A percentile compares a stretch with the other conserved stretches of the same genome.
phyloP scores from a whole-genome alignment of 2,797 vertebrate genomes.

The Lepus oiostolus region DNA sequence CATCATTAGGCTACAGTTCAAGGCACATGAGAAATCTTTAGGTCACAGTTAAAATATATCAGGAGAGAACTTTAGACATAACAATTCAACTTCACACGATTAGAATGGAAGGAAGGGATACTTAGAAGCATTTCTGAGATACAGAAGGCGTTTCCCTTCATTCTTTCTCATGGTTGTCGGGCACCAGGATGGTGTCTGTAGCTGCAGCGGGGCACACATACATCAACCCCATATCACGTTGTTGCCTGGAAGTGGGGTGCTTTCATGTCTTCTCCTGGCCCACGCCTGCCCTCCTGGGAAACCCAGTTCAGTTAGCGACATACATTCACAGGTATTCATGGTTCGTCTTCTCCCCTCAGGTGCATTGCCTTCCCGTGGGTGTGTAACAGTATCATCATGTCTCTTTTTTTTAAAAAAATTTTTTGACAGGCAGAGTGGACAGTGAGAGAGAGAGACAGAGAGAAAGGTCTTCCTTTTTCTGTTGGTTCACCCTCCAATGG shows the following conservation, averaged over 20 bases:
- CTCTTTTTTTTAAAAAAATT: neutral
- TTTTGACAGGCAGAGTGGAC: too few relatives aligned
- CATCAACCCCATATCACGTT: neutral
- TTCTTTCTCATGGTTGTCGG: neutral
- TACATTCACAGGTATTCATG: neutral
- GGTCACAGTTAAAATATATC: neutral
- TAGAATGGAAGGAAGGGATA: neutral
- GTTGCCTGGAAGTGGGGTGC: neutral
- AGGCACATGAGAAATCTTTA: neutral
- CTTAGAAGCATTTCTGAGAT: neutral
- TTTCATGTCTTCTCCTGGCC: neutral
- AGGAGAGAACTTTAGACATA: neutral
- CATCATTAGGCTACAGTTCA: neutral
- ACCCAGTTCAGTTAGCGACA: neutral
- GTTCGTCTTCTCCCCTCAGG: too few relatives aligned
- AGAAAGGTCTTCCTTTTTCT: too few relatives aligned
- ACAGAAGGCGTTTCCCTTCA: neutral
- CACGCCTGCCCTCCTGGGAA: neutral
- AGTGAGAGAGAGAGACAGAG: too few relatives aligned
- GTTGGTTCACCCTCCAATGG: too few relatives aligned
- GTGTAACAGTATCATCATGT: too few relatives aligned
- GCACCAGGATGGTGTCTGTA: too few relatives aligned
- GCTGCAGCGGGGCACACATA: neutral
- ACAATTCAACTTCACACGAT: neutral
- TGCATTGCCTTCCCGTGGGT: neutral